These are phyloP conservation scores for Oncorhynchus tshawytscha DNA, from an alignment of 2,113 vertebrate species.

Conservation along the genomic window DNA sequence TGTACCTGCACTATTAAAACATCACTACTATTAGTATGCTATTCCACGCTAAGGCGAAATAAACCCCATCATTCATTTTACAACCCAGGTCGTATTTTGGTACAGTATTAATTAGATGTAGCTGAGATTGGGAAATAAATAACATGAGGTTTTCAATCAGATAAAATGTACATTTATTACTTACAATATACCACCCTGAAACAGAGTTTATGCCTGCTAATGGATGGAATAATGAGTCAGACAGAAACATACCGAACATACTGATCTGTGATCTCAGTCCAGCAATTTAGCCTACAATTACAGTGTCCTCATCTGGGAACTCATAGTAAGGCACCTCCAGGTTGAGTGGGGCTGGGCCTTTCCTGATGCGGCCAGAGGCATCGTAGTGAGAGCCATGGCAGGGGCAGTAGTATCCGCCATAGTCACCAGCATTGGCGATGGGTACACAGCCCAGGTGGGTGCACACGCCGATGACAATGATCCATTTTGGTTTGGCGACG, in stretches of 20 bases:
- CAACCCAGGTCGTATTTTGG: neutral
- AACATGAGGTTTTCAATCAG: slow-evolving; percentile 16
- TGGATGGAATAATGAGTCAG: slow-evolving; percentile 11
- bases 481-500: slow-evolving; percentile 81
- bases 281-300: slow-evolving; percentile 84
- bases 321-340: slow-evolving; percentile 89
- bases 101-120: neutral
- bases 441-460: slow-evolving; percentile 91
- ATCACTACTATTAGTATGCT: neutral
- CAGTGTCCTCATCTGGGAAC: slow-evolving; percentile 77
- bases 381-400: slow-evolving; percentile 98
- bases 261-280: slow-evolving; percentile 7
- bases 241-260: neutral
- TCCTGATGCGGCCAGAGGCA: slow-evolving; percentile 88
- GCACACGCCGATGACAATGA: slow-evolving; percentile 83
- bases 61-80: neutral
- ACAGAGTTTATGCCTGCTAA: slow-evolving; percentile 3
- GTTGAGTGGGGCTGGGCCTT: slow-evolving; percentile 90
- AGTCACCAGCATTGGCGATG: slow-evolving; percentile 90
- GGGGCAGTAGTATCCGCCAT: slow-evolving; percentile 89
- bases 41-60: neutral
- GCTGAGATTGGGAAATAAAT: slow-evolving; percentile 6
- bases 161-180: slow-evolving; percentile 52
- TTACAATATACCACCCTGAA: slow-evolving; percentile 20
- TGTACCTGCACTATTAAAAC: neutral